Conservation (phyloP, 2,113 vertebrate species). For the Thamnophis sirtalis region DNA sequence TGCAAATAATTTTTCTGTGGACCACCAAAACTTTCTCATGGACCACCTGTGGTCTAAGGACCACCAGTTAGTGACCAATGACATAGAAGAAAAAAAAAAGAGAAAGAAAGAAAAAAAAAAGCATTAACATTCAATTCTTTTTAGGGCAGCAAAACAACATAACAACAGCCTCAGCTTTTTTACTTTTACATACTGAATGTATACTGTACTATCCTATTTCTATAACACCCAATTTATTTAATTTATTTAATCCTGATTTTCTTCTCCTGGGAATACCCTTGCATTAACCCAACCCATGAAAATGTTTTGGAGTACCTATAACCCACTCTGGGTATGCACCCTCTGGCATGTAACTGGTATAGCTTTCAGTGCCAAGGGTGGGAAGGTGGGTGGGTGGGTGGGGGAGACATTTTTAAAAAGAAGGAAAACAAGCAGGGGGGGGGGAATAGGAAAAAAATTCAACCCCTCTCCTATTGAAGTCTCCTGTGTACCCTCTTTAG, state of each 20-base stretch:
- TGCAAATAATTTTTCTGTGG: too few relatives aligned
- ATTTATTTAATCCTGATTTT: neutral
- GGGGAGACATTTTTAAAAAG: neutral
- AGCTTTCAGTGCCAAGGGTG: neutral
- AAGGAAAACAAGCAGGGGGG: neutral
- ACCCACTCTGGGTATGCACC: neutral
- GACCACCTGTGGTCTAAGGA: too few relatives aligned
- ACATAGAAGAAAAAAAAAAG: too few relatives aligned
- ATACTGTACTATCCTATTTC: neutral
- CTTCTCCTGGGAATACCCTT: neutral
- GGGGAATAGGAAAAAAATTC: neutral
- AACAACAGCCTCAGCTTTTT: neutral
- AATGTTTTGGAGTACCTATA: neutral
- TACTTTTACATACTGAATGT: neutral
- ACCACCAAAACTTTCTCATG: too few relatives aligned
- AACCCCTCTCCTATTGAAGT: neutral
- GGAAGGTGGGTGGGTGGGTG: accelerated
- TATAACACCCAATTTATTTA: neutral
- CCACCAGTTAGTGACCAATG: too few relatives aligned
- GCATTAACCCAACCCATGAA: neutral
- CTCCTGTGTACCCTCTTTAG: neutral
- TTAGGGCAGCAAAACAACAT: neutral
- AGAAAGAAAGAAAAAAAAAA: neutral
- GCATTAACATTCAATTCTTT: neutral
- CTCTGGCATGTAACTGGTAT: neutral